Base-by-base conservation (phyloP, 2,888 invertebrate genomes). In the Caradrina kadenii region DNA sequence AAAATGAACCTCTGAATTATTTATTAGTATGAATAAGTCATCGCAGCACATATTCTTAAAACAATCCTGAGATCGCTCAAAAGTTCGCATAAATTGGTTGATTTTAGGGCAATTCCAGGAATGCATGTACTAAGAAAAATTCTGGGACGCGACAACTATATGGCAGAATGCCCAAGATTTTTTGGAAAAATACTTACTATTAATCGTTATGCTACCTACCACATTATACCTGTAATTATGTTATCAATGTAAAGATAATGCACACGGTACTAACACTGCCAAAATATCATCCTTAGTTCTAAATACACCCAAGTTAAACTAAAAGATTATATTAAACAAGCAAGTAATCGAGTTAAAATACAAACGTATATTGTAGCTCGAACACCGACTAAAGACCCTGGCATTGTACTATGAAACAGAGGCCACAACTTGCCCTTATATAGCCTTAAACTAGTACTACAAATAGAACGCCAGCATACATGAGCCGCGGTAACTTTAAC, bases 401-500 rank as follows among this genome's bases (percentile, higher is more conserved):
- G 55, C 81, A 80, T 65, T 79, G 72, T 48, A 50, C 35, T 19
- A 42, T 3, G 8, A 55, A 61, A 62, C 42, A 50, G 58, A 49
- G 69, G 63, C 53, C 67, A 61, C 54, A 59, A 55, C 42, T 49
- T 53, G 79, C 82, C 83, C 86, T 87, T 76, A 59, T 66, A 71
- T 73, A 86, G 75, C 88, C 87, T 81, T 89, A 91, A 88, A 89
- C 89, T 78, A 76, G 81, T 78, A 79, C 80, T 84, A 86, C 87
- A 86, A 87, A 88, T 81, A 73, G 60, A 73, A 70, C 76, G 76
- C 79, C 82, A 87, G 75, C 85, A 79, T 79, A 87, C 85, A 84
- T 86, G 85, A 88, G 86, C 86, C 76, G 84, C 63, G 77, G 82
- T 89, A 91, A 91, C 93, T 92, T 93, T 90, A 93, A 90, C 89